A percentile compares a stretch with the other conserved stretches of the same genome.
phyloP scores from a whole-genome alignment of 2,888 invertebrate species.

The Drosophila leonis region DNA sequence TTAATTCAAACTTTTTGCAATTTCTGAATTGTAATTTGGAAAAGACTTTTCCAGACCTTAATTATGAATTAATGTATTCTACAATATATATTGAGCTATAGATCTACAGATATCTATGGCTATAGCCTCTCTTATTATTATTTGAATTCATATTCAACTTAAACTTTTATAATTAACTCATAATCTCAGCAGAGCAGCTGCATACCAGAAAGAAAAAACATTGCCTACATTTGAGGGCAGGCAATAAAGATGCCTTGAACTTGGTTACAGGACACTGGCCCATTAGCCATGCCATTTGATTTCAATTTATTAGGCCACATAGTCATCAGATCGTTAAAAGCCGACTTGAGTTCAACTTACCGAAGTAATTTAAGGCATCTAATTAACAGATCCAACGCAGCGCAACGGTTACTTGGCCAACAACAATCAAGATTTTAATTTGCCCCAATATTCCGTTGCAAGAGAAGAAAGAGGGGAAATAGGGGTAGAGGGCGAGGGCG shows the following conservation, averaged over 20 bases:
- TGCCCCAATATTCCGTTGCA: conserved; percentile 37
- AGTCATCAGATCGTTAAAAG: conserved; percentile 27
- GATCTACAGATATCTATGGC: background rate
- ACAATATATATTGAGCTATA: background rate
- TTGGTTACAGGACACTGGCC: conserved; percentile 10
- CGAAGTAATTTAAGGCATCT: conserved; percentile 56
- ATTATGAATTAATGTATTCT: background rate
- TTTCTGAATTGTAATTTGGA: background rate
- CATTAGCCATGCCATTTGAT: conserved; percentile 39
- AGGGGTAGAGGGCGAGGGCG: background rate
- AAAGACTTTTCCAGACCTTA: background rate
- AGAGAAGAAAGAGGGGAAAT: background rate
- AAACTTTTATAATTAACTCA: background rate
- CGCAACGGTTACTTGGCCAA: conserved; percentile 15
- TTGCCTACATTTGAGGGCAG: conserved; percentile 62
- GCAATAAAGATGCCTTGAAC: conserved; percentile 2
- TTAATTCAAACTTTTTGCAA: background rate
- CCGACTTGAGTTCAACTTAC: conserved; percentile 31
- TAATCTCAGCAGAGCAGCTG: background rate
- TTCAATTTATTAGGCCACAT: conserved; percentile 27
- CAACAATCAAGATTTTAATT: conserved; percentile 53
- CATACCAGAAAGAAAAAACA: conserved; percentile 23
- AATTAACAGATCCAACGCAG: conserved; percentile 61
- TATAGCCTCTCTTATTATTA: background rate
- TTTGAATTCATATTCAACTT: background rate